These are phyloP conservation scores for Peromyscus polionotus DNA, from an alignment of 2,113 vertebrate genomes.

Conservation along the genomic window DNA sequence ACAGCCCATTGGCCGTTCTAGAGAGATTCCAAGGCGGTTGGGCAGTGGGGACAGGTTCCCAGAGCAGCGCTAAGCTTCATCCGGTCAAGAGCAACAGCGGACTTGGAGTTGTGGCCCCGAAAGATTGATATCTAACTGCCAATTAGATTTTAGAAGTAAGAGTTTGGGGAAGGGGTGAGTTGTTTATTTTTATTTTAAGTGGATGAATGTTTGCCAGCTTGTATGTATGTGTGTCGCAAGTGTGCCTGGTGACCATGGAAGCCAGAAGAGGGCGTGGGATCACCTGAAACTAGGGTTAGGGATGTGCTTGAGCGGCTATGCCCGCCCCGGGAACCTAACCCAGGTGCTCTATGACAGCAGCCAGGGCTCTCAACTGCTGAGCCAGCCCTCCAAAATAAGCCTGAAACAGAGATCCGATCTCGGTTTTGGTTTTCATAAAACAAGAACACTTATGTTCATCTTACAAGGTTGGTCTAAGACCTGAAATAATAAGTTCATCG, in stretches of 20 bases:
- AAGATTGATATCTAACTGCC: neutral
- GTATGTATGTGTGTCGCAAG: neutral
- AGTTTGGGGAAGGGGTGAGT: neutral
- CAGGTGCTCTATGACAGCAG: neutral
- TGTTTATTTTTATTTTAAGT: neutral
- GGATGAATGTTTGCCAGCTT: neutral
- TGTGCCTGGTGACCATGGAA: neutral
- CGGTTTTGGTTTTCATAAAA: neutral
- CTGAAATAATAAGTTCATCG: neutral
- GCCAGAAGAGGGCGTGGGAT: neutral
- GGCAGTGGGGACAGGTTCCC: neutral
- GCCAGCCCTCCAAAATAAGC: neutral
- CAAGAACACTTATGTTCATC: neutral
- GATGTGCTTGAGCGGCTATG: neutral
- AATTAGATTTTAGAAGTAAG: neutral
- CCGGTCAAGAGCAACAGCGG: neutral
- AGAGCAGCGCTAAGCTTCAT: neutral
- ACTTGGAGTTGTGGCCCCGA: neutral
- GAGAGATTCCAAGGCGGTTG: neutral
- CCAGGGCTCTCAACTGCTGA: neutral
- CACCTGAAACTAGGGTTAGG: neutral
- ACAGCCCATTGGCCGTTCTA: neutral
- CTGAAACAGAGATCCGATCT: neutral
- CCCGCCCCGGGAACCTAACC: neutral
- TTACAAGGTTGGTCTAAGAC: neutral